Conservation (phyloP, 2,113 vertebrate genomes). For the Pseudopodoces humilis region DNA sequence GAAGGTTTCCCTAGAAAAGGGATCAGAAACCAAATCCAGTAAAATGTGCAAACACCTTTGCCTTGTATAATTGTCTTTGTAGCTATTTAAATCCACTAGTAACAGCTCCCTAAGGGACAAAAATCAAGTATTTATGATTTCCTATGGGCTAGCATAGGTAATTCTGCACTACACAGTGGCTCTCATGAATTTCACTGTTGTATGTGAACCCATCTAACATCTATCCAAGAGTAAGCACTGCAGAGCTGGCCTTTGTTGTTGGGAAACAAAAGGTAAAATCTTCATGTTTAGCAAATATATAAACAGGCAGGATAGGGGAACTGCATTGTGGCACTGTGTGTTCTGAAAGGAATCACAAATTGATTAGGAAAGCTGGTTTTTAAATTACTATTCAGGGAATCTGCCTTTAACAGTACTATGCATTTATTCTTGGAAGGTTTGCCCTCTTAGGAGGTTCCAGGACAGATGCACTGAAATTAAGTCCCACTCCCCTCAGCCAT, state of each 20-base stretch:
- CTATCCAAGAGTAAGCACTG: not conserved
- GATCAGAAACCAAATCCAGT: not conserved
- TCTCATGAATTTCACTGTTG: not conserved
- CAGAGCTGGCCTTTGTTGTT: not conserved
- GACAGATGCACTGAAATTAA: not conserved
- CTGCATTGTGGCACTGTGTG: not conserved
- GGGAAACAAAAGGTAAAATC: not conserved
- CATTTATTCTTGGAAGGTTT: not conserved
- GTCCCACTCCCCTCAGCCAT: not conserved
- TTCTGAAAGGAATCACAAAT: not conserved
- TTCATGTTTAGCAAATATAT: not conserved
- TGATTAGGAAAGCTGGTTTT: not conserved
- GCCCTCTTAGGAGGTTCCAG: not conserved
- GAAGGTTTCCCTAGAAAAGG: not conserved
- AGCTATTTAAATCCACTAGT: not conserved
- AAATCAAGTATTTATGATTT: not conserved
- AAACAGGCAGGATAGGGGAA: not conserved
- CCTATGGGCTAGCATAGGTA: not conserved
- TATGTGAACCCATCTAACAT: not conserved
- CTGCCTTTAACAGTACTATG: not conserved
- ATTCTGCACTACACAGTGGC: not conserved
- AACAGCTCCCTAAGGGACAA: not conserved
- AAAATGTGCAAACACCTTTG: not conserved
- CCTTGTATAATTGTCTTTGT: not conserved
- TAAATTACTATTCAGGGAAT: not conserved